Evolutionary conservation across 2,888 invertebrate species (phyloP), one percentile per base, ranked within the genome.

Genomic region (Drosophila subsilvestris): DNA sequence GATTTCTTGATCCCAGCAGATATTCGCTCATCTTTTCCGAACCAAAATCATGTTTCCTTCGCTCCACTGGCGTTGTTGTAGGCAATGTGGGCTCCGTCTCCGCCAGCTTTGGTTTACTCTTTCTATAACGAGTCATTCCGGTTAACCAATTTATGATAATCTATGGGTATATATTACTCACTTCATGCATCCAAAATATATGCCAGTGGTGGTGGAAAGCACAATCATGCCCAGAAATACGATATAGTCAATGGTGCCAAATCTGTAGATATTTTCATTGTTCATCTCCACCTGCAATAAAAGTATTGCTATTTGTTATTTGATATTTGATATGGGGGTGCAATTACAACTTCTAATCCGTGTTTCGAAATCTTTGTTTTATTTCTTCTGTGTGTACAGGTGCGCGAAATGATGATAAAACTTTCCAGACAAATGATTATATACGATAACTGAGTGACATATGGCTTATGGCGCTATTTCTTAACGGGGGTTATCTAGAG

Each of bases 121-220:
- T 78, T 60, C 84, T 86, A 47, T 14, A 53, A 57, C 48, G 6
- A 37, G 7, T 37, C 7, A 37, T 37, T 37, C 37, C n/a, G n/a
- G 7, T 45, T 49, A 37, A 18, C 12, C 9, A 48, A 48, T 47
- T 18, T 17, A 18, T 27, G 56, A 44, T 45, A 49, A 57, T 43
- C 17, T 44, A 10, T 51, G 22, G 37, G 2, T 2, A 14, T 2
- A 14, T n/a, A 51, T 42, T 7, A 68, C 85, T 84, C 55, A 92
- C 92, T 88, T 91, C 51, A 86, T 81, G 67, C 91, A 88, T 79
- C 93, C 90, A 89, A 92, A 88, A 91, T 96, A 97, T 51, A 97
- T 88, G 1, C 97, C 97, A n/a, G 97, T 96, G 2, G 94, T 93
- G 14, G 96, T 96, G 0, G 97, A 97, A 3, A 96, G 88, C 6